These are phyloP conservation scores for Ruditapes philippinarum DNA, from an alignment of 1,140 invertebrate genomes.

Conservation along the genomic window DNA sequence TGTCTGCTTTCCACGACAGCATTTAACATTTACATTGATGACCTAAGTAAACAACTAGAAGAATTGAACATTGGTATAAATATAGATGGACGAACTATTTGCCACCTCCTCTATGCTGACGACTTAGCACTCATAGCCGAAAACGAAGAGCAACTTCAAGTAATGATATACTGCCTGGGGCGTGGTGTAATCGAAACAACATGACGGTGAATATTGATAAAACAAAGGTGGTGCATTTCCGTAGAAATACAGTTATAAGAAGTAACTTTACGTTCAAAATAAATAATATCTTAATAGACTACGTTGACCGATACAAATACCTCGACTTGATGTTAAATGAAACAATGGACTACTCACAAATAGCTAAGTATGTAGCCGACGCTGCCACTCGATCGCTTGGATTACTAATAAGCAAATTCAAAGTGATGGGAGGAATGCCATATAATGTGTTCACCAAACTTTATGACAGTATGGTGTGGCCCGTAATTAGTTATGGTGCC, in stretches of 20 bases:
- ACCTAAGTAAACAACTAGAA: not conserved
- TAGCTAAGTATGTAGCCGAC: too few species aligned
- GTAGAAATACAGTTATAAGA: too few species aligned
- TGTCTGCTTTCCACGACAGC: slow-evolving; percentile 23
- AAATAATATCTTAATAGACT: too few species aligned
- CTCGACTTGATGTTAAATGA: too few species aligned
- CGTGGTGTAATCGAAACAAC: not conserved
- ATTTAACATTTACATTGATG: slow-evolving; percentile 10
- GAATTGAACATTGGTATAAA: not conserved
- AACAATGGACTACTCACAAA: too few species aligned
- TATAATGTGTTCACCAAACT: slow-evolving; percentile 29
- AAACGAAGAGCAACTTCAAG: not conserved
- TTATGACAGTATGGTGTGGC: slow-evolving; percentile 33
- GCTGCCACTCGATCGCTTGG: not conserved
- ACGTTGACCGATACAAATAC: too few species aligned
- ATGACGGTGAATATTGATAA: not conserved
- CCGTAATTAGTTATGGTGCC: slow-evolving; percentile 12
- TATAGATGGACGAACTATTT: not conserved
- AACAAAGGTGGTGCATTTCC: not conserved
- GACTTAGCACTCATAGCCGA: not conserved
- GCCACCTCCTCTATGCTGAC: slow-evolving; percentile 9
- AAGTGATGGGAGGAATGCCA: slow-evolving; percentile 17
- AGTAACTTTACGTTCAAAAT: too few species aligned
- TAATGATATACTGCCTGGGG: not conserved
- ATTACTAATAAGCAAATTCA: slow-evolving; percentile 3